A percentile compares a stretch with the other conserved stretches of the same genome.
These are phyloP conservation scores for Dynastes hyllus DNA, from an alignment of 2,888 invertebrate species.

Conservation along the genomic window DNA sequence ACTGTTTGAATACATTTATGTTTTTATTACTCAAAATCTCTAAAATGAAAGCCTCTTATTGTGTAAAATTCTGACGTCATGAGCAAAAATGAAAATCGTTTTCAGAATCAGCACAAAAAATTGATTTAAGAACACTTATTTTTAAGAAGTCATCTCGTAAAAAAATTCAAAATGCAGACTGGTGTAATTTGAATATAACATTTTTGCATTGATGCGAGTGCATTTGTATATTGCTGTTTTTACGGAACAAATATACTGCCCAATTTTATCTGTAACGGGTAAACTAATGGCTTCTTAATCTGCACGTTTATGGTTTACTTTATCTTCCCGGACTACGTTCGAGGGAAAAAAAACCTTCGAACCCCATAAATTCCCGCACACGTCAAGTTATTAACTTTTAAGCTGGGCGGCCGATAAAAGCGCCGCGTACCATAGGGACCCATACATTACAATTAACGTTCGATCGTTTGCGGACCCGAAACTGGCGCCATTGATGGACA, in stretches of 20 bases:
- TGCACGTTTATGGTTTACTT: neutral
- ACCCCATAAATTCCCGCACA: neutral
- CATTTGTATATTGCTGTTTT: neutral
- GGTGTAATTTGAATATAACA: too few relatives aligned
- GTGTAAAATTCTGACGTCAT: too few relatives aligned
- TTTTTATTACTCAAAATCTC: too few relatives aligned
- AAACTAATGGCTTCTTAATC: neutral
- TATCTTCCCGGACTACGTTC: neutral
- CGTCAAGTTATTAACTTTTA: conserved; percentile 15
- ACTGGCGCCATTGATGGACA: conserved; percentile 14
- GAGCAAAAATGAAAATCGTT: too few relatives aligned
- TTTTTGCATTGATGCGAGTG: too few relatives aligned
- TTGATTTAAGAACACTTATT: too few relatives aligned
- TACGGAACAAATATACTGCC: neutral
- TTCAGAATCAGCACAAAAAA: too few relatives aligned
- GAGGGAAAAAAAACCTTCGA: neutral
- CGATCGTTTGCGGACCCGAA: conserved; percentile 4
- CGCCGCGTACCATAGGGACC: neutral
- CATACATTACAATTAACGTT: conserved; percentile 20
- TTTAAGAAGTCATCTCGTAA: too few relatives aligned
- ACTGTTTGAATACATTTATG: too few relatives aligned
- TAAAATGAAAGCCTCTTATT: too few relatives aligned
- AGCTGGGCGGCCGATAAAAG: conserved; percentile 1
- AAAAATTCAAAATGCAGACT: too few relatives aligned
- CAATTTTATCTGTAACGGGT: neutral